Evolutionary conservation across 2,797 vertebrate species (phyloP), one percentile per base, ranked within the genome.

Genomic region (Pipistrellus pygmaeus): DNA sequence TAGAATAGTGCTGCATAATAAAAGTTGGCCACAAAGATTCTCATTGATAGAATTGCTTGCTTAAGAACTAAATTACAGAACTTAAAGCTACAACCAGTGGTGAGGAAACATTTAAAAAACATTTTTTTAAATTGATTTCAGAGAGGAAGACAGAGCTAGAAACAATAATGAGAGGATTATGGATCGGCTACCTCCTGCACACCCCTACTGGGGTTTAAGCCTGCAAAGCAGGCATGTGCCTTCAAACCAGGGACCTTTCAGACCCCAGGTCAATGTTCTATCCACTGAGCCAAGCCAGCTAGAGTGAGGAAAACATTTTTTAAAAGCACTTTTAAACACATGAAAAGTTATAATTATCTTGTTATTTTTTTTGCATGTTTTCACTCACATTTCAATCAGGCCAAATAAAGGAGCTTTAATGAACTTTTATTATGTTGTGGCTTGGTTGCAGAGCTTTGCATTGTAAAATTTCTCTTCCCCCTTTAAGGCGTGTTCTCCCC

Each of bases 361-460:
- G 44, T 83, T 83, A 8, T 80, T 73, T 89, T 89, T 89, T 89
- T 73, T 95, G 46, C 23, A 5, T 69, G 2, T 81, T 91, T 91
- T 94, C 7, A 55, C 17, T 81, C n/a, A 68, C 8, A 78, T 86
- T 89, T 95, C 12, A 75, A 41, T 77, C 32, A 90, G 44, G 10
- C 23, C 55, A 83, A 80, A 35, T 84, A 55, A 87, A 32, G n/a
- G 64, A 85, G 90, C 11, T 73, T 23, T 87, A 88, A 18, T 27
- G 1, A 57, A n/a, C 21, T 90, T 72, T 75, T 78, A 83, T 46
- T 80, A 23, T 73, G 69, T 87, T 57, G 20, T 60, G 57, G 20
- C 60, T 76, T 84, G 48, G 35, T 85, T 93, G 30, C 9, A 93
- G 62, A 97, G 20, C 25, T 94, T 77, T 95, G 38, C 35, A 66